Evolutionary conservation across 2,113 vertebrate genomes (phyloP), one percentile per base, ranked within the genome.

Genomic region (Heterochromis multidens): DNA sequence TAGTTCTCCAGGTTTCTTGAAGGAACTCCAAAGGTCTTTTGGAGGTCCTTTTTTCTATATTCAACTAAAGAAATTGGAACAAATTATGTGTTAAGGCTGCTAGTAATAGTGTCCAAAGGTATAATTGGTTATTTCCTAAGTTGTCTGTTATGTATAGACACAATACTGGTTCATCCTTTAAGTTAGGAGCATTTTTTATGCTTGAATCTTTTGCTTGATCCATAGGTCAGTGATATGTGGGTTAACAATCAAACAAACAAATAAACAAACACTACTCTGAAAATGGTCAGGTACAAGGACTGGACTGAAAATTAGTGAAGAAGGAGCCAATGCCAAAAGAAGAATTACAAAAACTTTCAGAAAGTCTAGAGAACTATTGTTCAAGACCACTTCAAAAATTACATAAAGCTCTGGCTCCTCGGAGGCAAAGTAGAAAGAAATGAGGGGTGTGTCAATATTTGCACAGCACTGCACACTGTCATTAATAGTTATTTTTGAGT

Each of bases 181-280:
- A 37, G 62, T 23, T 14, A 23, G 62, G 7, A 23, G 0, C 35
- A 43, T 67, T 43, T 40, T 67, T 67, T 43, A 67, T 67, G 40
- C 63, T 67, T 67, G 33, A 27, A 0, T n/a, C n/a, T n/a, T n/a
- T n/a, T n/a, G n/a, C n/a, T n/a, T 27, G 63, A 67, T 23, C 2
- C 43, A 43, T 43, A 67, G 63, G n/a, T 43, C 63, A 67, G 62
- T 40, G 35, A 40, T 40, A 65, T 40, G n/a, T 65, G 62, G 35
- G 2, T 16, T 25, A 65, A 65, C 35, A 0, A 65, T 6, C 33
- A 9, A 65, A n/a, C n/a, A n/a, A n/a, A n/a, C n/a, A n/a, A n/a
- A n/a, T n/a, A n/a, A n/a, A n/a, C n/a, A 65, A 40, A 23, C 21
- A 40, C 23, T 40, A 23, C 62, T 65, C 62, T 65, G 33, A 65